Evolutionary conservation across 1,140 invertebrate species (phyloP), one percentile per base, ranked within the genome.

Genomic region (Achroia grisella): DNA sequence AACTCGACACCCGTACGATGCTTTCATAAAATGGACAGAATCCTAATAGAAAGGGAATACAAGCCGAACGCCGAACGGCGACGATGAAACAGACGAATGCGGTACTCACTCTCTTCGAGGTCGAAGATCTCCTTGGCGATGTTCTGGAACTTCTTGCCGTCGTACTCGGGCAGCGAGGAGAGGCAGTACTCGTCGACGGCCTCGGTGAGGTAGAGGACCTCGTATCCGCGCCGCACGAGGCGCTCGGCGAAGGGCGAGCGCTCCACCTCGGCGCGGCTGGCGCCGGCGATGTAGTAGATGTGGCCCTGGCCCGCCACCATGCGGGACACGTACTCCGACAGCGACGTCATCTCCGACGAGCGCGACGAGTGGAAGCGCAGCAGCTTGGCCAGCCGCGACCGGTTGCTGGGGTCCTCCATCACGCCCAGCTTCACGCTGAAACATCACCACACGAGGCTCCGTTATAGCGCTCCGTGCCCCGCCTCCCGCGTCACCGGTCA

Each of bases 111-210:
- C 52, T 93, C 96, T 48, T 96, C 92, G 1, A 99, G 76, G 43
- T 93, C 91, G 62, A 99, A 92, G 1, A 98, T 97, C 87, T 99
- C 98, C 83, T 99, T 99, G 48, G 98, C 98, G 27, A 99, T 96
- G 75, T 99, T 99, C 86, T 99, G 97, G 93, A 99, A 98, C 83
- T 99, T 99, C 87, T 99, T 98, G 17, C 97, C 96, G 67, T 99
- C 98, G 84, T 97, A 99, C 85, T 99, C 98, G n/a, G 98, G 97
- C 63, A 99, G 85, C 6, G 96, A 93, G 33, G 97, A 97, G 44
- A 99, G 95, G 55, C 95, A 93, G 85, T 99, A 99, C 85, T 99
- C 98, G 87, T 99, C 98, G 29, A 99, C 96, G 41, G 98, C 96
- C 86, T 99, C 98, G 1, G 93, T 92, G 9, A 99, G 87, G 70